Evolutionary conservation across 2,113 vertebrate genomes (phyloP), one percentile per base, ranked within the genome.

Genomic region (Probosciger aterrimus): DNA sequence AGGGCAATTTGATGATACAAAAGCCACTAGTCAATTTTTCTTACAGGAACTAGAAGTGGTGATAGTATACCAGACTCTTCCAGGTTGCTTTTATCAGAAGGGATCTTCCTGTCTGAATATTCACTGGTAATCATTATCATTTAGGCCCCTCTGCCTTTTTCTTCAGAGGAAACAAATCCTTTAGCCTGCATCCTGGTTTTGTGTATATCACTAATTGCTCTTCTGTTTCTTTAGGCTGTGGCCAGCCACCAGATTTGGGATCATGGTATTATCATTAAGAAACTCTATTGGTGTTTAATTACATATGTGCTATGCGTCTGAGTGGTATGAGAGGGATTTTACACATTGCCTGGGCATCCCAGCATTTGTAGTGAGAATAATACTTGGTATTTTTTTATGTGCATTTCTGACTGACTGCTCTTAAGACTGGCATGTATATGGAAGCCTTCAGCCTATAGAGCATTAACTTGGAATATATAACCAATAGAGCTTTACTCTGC

Each of bases 151-250:
- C 82, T 82, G 18, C 49, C 52, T 96, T 90, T 93, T 88, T 95
- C 46, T 96, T 73, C 71, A 44, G 82, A 92, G 59, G 79, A 69
- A 92, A 50, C 69, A 88, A 86, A 90, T 92, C 22, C 6, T 64
- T 81, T 90, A 88, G 57, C 74, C 39, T 94, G 50, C 71, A 18
- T 70, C 67, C 23, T 74, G 8, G 60, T 93, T 88, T 86, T 90
- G 41, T 59, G 65, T 86, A 90, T 79, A 23, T 68, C 33, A 39
- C 52, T 88, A 77, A 83, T 89, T 93, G 47, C 39, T 84, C 60
- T 95, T 88, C 5, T 93, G 79, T 96, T 97, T 96, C 2, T 3
- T 50, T 81, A 70, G 52, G 64, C 68, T 95, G 64, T 59, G 85
- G 88, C 62, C 63, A 84, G 59, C 73, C 52, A n/a, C 60, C 82